These are phyloP conservation scores for Crossocerus cetratus DNA, from an alignment of 2,888 invertebrate species.

Conservation along the genomic window DNA sequence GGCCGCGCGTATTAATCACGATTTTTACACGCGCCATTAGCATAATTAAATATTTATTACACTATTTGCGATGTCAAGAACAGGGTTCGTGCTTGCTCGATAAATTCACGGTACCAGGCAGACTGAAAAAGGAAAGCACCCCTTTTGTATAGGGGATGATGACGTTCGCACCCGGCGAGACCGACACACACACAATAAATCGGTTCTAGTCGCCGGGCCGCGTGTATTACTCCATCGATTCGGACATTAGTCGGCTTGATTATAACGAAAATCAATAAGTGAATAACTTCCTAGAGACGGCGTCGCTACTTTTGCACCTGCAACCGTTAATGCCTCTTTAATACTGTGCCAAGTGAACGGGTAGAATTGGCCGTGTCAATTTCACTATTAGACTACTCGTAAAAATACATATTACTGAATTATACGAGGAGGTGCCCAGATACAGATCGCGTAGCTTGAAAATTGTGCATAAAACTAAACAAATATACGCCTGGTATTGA, in stretches of 20 bases:
- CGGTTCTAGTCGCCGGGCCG: neutral
- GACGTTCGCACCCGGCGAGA: neutral
- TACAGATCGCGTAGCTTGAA: too few species aligned
- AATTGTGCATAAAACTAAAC: too few species aligned
- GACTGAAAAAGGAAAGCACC: neutral
- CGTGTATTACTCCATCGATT: slow-evolving; percentile 49
- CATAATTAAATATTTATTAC: slow-evolving; percentile 3
- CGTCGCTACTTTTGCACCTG: slow-evolving; percentile 5
- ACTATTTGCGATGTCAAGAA: neutral
- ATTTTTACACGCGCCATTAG: neutral
- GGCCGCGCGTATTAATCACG: slow-evolving; percentile 3
- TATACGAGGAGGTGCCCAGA: too few species aligned
- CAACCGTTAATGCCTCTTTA: neutral
- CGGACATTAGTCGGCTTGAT: slow-evolving; percentile 54
- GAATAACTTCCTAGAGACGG: slow-evolving; percentile 54
- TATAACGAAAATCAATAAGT: slow-evolving; percentile 64
- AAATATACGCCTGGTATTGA: too few species aligned
- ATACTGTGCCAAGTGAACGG: neutral
- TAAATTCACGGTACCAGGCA: too few species aligned
- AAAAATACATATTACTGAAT: too few species aligned
- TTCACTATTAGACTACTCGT: too few species aligned
- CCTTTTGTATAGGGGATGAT: neutral
- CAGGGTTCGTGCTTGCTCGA: neutral
- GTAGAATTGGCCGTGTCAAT: too few species aligned
- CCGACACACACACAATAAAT: slow-evolving; percentile 3